A percentile compares a stretch with the other conserved stretches of the same genome.
phyloP scores from a whole-genome alignment of 92 coral and sea anemone species.

The Isaurus tuberculatus region DNA sequence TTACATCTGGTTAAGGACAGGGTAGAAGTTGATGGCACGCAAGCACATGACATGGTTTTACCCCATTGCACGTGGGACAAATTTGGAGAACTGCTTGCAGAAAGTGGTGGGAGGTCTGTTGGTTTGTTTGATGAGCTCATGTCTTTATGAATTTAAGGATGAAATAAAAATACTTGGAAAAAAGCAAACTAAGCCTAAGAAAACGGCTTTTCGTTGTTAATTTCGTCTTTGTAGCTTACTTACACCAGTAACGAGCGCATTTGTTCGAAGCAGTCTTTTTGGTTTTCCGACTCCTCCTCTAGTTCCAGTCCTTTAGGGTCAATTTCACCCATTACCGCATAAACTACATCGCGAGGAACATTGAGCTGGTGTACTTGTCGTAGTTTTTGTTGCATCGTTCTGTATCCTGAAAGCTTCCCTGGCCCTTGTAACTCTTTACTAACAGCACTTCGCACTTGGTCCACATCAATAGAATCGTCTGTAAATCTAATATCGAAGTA shows the following conservation, averaged over 20 bases:
- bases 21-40: neutral
- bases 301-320: neutral
- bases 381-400: slow-evolving; percentile 28
- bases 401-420: neutral
- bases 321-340: slow-evolving; percentile 12
- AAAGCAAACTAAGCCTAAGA: too few species aligned
- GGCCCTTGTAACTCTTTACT: neutral
- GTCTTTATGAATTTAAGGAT: too few species aligned
- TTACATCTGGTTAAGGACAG: slow-evolving; percentile 35
- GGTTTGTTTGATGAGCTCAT: slow-evolving; percentile 70
- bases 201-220: too few species aligned
- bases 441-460: neutral
- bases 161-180: too few species aligned
- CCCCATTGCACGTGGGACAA: too few species aligned
- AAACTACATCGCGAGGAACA: slow-evolving; percentile 4
- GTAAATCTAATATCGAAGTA: neutral
- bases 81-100: slow-evolving; percentile 68
- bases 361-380: neutral
- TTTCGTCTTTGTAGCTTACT: too few species aligned
- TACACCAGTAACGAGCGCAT: slow-evolving; percentile 17
- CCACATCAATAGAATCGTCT: neutral
- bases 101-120: slow-evolving; percentile 58
- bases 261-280: slow-evolving; percentile 8
- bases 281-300: slow-evolving; percentile 21
- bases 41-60: slow-evolving; percentile 30